phyloP scores from a whole-genome alignment of 2,888 invertebrate genomes.

The Ophion ellenae region DNA sequence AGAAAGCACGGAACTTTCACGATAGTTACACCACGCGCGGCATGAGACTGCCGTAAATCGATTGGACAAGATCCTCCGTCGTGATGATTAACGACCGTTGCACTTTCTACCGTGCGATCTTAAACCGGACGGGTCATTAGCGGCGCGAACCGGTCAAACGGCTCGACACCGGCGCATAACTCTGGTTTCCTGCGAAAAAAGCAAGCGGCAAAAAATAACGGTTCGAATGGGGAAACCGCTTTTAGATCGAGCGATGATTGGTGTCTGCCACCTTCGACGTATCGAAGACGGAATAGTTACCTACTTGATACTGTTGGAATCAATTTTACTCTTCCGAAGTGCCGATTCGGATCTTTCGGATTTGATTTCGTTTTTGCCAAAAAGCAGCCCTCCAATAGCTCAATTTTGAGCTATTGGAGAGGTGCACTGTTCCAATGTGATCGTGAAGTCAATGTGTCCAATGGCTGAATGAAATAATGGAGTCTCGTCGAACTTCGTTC shows the following conservation, averaged over 20 bases:
- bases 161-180: slow-evolving; percentile 34
- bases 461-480: no score
- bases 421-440: no score
- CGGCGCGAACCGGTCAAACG: slow-evolving; percentile 51
- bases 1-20: slow-evolving; percentile 59
- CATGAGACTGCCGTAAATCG: slow-evolving; percentile 39
- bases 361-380: background rate
- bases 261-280: background rate
- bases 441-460: no score
- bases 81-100: slow-evolving; percentile 54
- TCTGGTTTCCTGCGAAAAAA: background rate
- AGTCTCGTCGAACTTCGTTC: no score
- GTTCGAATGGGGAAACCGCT: background rate
- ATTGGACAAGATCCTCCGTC: slow-evolving; percentile 30
- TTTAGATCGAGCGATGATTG: background rate
- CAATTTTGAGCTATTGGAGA: no score
- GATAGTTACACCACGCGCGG: slow-evolving; percentile 13
- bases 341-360: background rate
- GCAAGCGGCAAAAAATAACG: background rate
- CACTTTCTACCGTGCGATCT: slow-evolving; percentile 55
- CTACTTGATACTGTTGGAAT: background rate
- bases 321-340: background rate
- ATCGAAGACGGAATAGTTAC: background rate
- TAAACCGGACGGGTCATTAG: slow-evolving; percentile 57
- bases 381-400: no score